Evolutionary conservation across 37 sponge, comb jelly and placozoan species (phyloP), one percentile per base, ranked within the genome.

Genomic region (Cliona cf. orientalis): DNA sequence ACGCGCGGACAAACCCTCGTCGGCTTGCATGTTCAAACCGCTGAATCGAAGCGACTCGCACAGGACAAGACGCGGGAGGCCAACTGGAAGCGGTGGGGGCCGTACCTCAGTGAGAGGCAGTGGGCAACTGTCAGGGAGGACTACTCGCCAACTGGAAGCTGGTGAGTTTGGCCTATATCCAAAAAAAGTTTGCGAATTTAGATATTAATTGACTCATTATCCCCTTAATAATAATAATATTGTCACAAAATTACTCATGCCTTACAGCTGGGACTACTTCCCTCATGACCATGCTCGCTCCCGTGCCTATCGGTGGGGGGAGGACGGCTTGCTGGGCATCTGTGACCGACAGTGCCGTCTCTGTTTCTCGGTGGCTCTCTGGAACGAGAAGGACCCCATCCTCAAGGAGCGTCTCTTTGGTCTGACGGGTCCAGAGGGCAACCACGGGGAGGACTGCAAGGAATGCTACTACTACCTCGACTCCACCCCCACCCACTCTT

Each of bases 71-170:
- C 58, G 42, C 75, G 92, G 6, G 35, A 42, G 26, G 88, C 76
- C 46, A 94, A 97, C 80, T 97, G 97, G 97, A 97, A 97, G 80
- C 63, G 97, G 42, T 97, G 97, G 97, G 97, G 97, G 4, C 97
- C 97, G 0, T 97, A 94, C 80, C 66, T 97, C 29, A 87, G 88
- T 49, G 97, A 97, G 91, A 86, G 97, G 33, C 97, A 97, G 89
- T 97, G 97, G 97, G 83, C 90, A 14, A 97, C 97, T 9, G 97
- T 97, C 17, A 65, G 97, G 46, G 97, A 97, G 58, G 97, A 97
- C 83, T 97, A 97, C 85, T 97, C 97, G 3, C 26, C 88, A 14
- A 91, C 89, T 66, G 97, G 97, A 25, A 65, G 72, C 34, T 97
- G 97, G 96, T 95, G 45, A 46, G n/a, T n/a, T n/a, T n/a, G n/a